Conservation (phyloP, 2,888 invertebrate genomes). For the Icerya purchasi region DNA sequence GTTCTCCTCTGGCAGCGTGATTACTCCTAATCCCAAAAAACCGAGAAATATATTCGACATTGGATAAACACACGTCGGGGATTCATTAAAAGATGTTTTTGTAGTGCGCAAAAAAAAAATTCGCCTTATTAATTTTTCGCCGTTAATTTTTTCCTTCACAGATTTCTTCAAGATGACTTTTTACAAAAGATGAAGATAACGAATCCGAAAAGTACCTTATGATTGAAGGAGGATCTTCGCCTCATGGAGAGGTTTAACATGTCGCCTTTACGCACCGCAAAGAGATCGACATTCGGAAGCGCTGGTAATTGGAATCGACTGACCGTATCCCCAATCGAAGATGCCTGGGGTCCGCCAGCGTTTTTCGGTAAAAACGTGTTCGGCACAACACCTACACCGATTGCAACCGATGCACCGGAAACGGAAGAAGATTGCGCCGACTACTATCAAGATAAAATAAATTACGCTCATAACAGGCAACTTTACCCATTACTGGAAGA, state of each 20-base stretch:
- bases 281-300: background rate
- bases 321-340: background rate
- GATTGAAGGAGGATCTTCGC: background rate
- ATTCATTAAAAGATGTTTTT: too few species aligned
- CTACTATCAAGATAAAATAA: constrained; percentile 47
- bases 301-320: background rate
- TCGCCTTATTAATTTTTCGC: too few species aligned
- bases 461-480: constrained; percentile 54
- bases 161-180: too few species aligned
- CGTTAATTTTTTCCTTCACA: too few species aligned
- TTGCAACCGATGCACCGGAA: constrained; percentile 15
- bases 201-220: too few species aligned
- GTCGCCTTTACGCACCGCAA: background rate
- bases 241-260: background rate
- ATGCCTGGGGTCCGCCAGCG: constrained; percentile 14
- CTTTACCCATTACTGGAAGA: constrained; percentile 67
- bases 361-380: constrained; percentile 7
- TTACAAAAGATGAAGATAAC: too few species aligned
- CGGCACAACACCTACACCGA: constrained; percentile 11
- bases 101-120: too few species aligned
- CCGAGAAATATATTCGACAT: too few species aligned
- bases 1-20: too few species aligned
- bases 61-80: too few species aligned
- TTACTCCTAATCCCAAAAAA: too few species aligned
- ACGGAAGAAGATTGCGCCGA: constrained; percentile 37